Conservation (phyloP, 2,888 invertebrate genomes). For the Drosophila anceps region DNA sequence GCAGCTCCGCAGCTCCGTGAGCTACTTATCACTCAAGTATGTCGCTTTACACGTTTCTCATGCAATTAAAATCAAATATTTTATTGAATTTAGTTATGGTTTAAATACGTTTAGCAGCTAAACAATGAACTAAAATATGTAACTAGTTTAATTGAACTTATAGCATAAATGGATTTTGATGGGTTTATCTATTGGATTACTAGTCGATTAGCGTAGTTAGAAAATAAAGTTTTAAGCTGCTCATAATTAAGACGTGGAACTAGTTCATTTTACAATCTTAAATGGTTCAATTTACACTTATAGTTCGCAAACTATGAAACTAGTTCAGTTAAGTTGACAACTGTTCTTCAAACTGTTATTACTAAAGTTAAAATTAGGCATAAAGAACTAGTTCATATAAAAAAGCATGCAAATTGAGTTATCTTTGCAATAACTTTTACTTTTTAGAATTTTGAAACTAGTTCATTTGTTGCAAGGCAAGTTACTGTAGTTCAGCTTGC, state of each 20-base stretch:
- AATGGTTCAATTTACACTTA: too few relatives aligned
- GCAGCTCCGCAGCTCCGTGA: too few relatives aligned
- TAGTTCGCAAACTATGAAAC: too few relatives aligned
- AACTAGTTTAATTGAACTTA: neutral
- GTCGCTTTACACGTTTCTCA: neutral
- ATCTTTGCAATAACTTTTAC: neutral
- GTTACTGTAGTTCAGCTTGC: neutral
- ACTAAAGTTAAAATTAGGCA: neutral
- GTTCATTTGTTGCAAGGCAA: neutral
- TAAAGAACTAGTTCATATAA: neutral
- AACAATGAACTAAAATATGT: neutral
- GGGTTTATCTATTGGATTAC: too few relatives aligned
- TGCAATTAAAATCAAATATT: neutral
- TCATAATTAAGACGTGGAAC: neutral
- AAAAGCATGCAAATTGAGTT: neutral
- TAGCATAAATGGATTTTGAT: neutral
- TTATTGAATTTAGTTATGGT: neutral
- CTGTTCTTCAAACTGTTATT: too few relatives aligned
- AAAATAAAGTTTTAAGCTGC: neutral
- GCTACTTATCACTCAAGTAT: neutral
- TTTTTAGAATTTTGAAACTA: neutral
- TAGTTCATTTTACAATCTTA: too few relatives aligned
- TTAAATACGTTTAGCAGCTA: neutral
- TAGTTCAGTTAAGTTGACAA: neutral
- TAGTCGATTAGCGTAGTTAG: neutral